phyloP scores from a whole-genome alignment of 2,113 vertebrate species.

The Salvator merianae region DNA sequence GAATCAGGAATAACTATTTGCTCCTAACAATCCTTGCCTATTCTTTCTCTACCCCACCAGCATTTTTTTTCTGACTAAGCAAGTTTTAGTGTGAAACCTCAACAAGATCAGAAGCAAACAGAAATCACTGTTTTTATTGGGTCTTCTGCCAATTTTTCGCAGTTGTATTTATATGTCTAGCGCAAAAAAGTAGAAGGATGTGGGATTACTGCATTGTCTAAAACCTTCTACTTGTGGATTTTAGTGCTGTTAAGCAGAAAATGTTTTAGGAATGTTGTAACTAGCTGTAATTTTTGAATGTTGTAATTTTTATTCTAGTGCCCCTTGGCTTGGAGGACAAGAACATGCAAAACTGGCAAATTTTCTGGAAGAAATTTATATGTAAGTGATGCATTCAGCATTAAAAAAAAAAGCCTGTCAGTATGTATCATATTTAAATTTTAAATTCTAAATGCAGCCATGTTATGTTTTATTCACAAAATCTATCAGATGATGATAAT shows the following conservation, averaged over 20 bases:
- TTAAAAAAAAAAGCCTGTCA: not conserved
- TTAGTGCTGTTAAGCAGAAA: not conserved
- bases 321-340: conserved; percentile 88
- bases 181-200: too few species aligned
- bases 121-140: too few species aligned
- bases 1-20: too few species aligned
- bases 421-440: not conserved
- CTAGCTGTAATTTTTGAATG: too few species aligned
- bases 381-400: conserved; percentile 79
- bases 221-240: too few species aligned
- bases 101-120: not conserved
- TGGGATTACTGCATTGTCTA: not conserved
- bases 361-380: conserved; percentile 92
- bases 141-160: not conserved
- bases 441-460: not conserved
- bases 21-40: too few species aligned
- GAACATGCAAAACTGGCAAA: conserved; percentile 85
- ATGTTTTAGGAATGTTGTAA: not conserved
- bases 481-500: conserved; percentile 15
- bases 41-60: too few species aligned
- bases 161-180: not conserved
- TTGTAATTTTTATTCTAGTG: conserved; percentile 78
- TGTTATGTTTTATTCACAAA: not conserved
- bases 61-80: too few species aligned
- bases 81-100: not conserved